Conservation (phyloP, 2,797 vertebrate species). For the Miichthys miiuy region DNA sequence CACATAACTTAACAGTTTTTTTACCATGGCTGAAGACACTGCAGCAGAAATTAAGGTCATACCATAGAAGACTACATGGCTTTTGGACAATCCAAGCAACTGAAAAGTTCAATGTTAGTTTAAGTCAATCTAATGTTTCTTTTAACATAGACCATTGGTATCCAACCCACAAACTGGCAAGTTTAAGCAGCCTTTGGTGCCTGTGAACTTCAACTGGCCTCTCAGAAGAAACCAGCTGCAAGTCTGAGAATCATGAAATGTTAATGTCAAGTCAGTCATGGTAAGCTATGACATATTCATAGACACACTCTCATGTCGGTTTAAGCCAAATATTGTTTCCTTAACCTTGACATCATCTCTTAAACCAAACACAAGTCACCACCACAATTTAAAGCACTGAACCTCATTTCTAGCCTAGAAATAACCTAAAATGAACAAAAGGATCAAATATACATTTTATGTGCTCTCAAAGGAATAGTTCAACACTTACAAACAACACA, state of each 20-base stretch:
- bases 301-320: background rate
- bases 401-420: background rate
- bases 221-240: background rate
- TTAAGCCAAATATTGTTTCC: background rate
- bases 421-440: constrained; percentile 11
- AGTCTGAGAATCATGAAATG: background rate
- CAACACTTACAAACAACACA: background rate
- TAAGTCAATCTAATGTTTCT: background rate
- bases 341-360: constrained; percentile 8
- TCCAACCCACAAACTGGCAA: constrained; percentile 24
- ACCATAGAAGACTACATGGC: background rate
- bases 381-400: constrained; percentile 4
- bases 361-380: constrained; percentile 20
- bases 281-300: background rate
- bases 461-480: background rate
- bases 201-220: background rate
- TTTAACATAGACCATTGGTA: constrained; percentile 6
- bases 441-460: background rate
- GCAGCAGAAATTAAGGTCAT: background rate
- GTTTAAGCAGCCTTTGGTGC: background rate
- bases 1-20: background rate
- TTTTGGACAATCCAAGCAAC: constrained; percentile 6
- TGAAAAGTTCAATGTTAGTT: constrained; percentile 5
- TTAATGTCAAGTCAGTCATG: background rate
- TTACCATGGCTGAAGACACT: background rate